Percentiles rank a stretch among this genome's conserved stretches.
phyloP scores from a whole-genome alignment of 2,113 vertebrate genomes.

The Alethe castanea region DNA sequence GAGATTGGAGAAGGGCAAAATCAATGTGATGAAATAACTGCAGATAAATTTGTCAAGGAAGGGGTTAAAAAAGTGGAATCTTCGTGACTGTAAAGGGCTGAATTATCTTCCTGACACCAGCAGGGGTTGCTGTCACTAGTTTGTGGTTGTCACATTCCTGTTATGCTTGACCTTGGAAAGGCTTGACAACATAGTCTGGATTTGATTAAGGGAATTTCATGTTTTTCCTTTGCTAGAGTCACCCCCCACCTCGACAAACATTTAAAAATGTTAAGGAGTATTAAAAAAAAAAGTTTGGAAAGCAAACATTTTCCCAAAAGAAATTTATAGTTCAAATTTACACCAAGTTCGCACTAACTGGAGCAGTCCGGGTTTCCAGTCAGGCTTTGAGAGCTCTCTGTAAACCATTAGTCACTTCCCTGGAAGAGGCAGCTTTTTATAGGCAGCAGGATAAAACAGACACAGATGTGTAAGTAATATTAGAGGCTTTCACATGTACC shows the following conservation, averaged over 20 bases:
- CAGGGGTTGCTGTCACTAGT: conserved; percentile 68
- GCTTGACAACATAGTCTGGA: conserved; percentile 70
- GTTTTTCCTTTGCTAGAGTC: conserved; percentile 72
- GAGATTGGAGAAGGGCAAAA: neutral
- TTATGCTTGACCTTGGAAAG: conserved; percentile 73
- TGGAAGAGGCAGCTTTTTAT: conserved; percentile 73
- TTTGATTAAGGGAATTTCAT: conserved; percentile 75
- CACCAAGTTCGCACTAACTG: conserved; percentile 76
- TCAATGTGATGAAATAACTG: rapidly evolving
- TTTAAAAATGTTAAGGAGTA: conserved; percentile 67
- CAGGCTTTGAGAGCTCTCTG: conserved; percentile 68
- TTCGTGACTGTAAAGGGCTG: neutral
- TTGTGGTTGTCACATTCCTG: conserved; percentile 69
- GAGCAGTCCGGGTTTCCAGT: conserved; percentile 71
- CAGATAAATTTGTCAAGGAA: neutral
- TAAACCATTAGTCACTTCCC: conserved; percentile 79
- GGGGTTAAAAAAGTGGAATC: conserved; percentile 17
- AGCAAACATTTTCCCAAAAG: conserved; percentile 76
- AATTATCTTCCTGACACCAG: conserved; percentile 64
- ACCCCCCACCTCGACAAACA: conserved; percentile 77
- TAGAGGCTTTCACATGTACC: conserved; percentile 66
- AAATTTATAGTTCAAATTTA: conserved; percentile 83
- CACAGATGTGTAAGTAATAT: conserved; percentile 72
- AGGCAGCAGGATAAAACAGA: conserved; percentile 71
- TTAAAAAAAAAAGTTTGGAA: conserved; percentile 62